Conservation (phyloP, 2,113 vertebrate species). For the Macrotis lagotis region DNA sequence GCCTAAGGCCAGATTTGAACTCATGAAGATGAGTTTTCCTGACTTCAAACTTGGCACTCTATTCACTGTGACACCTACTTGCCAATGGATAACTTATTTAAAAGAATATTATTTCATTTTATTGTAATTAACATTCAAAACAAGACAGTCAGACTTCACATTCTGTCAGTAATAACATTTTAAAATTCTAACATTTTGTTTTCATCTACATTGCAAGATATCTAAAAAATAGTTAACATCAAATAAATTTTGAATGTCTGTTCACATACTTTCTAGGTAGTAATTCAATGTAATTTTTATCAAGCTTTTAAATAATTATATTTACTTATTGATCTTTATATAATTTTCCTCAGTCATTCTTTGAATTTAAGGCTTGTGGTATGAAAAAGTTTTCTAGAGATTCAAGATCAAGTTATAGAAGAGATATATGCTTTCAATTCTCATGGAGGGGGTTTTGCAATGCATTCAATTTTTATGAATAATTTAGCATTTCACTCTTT, state of each 20-base stretch:
- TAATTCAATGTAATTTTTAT: slow-evolving; percentile 79
- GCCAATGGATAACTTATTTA: neutral
- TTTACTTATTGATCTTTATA: slow-evolving; percentile 78
- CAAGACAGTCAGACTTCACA: slow-evolving; percentile 61
- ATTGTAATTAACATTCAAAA: slow-evolving; percentile 75
- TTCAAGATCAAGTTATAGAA: slow-evolving; percentile 66
- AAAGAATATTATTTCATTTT: slow-evolving; percentile 67
- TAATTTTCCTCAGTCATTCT: slow-evolving; percentile 68
- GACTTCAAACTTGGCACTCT: neutral
- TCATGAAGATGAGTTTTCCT: neutral
- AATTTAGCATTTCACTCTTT: slow-evolving; percentile 77
- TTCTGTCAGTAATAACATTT: slow-evolving; percentile 49
- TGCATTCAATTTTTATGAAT: slow-evolving; percentile 77
- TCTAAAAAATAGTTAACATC: slow-evolving; percentile 72
- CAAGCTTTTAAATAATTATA: slow-evolving; percentile 79
- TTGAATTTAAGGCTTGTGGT: slow-evolving; percentile 73
- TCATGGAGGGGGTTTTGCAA: slow-evolving; percentile 69
- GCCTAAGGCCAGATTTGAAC: neutral
- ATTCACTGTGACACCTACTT: neutral
- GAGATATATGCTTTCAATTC: slow-evolving; percentile 61
- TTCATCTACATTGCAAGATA: slow-evolving; percentile 33
- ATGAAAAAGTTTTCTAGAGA: slow-evolving; percentile 58
- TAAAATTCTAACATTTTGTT: slow-evolving; percentile 60
- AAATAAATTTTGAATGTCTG: slow-evolving; percentile 64
- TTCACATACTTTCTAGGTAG: slow-evolving; percentile 52